A percentile compares a stretch with the other conserved stretches of the same genome.
Conservation (phyloP, 1,140 invertebrate species). For the Tetragnatha versicolor region DNA sequence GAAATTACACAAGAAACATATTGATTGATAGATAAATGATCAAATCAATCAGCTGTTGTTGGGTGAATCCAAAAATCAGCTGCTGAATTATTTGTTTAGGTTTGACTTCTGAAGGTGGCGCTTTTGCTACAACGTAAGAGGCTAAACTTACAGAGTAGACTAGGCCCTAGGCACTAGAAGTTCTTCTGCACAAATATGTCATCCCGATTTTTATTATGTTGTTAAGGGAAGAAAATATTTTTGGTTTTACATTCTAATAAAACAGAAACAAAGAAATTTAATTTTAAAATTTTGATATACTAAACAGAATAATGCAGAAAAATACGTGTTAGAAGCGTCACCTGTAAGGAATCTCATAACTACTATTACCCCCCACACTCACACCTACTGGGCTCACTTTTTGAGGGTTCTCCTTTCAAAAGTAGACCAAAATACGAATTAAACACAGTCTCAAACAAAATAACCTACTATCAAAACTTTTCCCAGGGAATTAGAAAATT, state of each 20-base stretch:
- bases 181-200: neutral
- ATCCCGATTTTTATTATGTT: neutral
- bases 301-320: neutral
- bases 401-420: no score
- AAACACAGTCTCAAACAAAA: no score
- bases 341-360: no score
- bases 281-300: no score
- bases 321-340: no score
- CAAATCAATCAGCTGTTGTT: neutral
- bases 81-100: neutral
- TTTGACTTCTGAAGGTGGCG: neutral
- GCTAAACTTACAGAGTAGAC: neutral
- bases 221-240: neutral
- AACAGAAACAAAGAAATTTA: neutral
- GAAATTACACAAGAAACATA: slow-evolving; percentile 6
- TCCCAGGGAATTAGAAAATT: no score
- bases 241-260: neutral
- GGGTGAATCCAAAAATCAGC: neutral
- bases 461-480: no score
- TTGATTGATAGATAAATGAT: slow-evolving; percentile 34
- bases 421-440: no score
- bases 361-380: no score
- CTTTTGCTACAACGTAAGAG: neutral
- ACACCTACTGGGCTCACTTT: no score
- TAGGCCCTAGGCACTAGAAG: neutral